Evolutionary conservation across 1,140 invertebrate genomes (phyloP).

Genomic region (Sinonovacula constricta): DNA sequence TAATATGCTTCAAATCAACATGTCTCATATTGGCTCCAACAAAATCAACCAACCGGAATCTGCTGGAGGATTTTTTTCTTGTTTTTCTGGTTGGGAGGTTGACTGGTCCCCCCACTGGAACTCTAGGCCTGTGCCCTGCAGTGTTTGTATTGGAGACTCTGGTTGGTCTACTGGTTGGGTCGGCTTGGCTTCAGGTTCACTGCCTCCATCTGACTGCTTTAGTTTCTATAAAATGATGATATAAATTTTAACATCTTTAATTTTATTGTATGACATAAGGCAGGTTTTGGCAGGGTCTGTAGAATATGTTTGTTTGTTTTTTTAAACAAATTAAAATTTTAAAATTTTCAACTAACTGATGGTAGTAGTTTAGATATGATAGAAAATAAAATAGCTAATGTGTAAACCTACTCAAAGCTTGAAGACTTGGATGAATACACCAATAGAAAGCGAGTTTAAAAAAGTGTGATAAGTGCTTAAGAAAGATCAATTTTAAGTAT

Average conservation of each 20-base stretch:
- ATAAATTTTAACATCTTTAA: no score
- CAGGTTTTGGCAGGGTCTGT: no score
- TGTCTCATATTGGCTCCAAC: no score
- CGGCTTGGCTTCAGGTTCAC: conserved; percentile 11
- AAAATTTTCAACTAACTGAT: not conserved
- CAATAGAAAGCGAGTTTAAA: not conserved
- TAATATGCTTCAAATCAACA: no score
- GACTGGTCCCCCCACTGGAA: not conserved
- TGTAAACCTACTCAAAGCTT: not conserved
- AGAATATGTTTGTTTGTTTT: no score
- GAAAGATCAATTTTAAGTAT: no score
- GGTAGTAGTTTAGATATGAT: no score
- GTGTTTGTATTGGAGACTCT: not conserved
- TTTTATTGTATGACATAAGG: no score
- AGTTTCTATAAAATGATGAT: conserved; percentile 49
- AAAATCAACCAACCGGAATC: no score
- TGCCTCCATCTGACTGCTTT: conserved; percentile 12
- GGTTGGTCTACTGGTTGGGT: not conserved
- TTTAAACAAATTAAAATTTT: no score
- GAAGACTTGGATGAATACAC: not conserved
- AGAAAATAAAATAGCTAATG: no score
- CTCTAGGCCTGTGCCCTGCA: not conserved
- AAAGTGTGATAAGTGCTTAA: not conserved
- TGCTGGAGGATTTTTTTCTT: no score
- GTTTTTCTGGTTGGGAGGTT: not conserved